These are phyloP conservation scores for Maniola hyperantus DNA, from an alignment of 2,888 invertebrate genomes.

Conservation along the genomic window DNA sequence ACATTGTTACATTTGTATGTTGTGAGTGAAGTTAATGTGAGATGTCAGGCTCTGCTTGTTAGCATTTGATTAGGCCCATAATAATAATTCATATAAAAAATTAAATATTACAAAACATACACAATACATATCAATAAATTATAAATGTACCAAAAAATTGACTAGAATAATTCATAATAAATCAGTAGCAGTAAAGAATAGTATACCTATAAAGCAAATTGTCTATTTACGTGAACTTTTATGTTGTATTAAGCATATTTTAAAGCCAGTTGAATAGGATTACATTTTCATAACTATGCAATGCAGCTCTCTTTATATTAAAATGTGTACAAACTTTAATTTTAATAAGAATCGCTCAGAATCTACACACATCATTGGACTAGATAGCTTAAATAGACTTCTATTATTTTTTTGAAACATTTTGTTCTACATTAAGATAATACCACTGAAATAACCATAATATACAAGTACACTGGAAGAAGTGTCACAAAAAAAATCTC, in stretches of 20 bases:
- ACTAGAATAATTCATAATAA: constrained; percentile 30
- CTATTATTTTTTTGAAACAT: neutral
- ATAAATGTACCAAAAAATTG: constrained; percentile 23
- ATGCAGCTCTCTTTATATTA: constrained; percentile 27
- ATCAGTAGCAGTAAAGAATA: constrained; percentile 17
- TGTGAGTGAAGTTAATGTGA: no score
- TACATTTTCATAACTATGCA: constrained; percentile 30
- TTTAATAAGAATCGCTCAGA: neutral
- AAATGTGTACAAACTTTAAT: constrained; percentile 8
- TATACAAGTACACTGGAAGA: no score
- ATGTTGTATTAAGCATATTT: neutral
- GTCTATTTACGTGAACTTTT: constrained; percentile 28
- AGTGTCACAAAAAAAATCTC: no score
- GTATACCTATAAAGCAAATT: constrained; percentile 32
- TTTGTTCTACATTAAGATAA: neutral
- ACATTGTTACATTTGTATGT: no score
- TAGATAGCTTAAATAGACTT: constrained; percentile 18
- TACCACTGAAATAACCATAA: neutral
- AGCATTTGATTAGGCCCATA: neutral
- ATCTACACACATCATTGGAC: constrained; percentile 23
- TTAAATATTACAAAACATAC: neutral
- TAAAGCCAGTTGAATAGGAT: constrained; percentile 38
- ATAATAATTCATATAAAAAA: neutral
- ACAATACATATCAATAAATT: constrained; percentile 1
- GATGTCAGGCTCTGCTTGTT: no score